Base-by-base conservation (phyloP, 2,888 invertebrate genomes). In the Galerucella nymphaeae region DNA sequence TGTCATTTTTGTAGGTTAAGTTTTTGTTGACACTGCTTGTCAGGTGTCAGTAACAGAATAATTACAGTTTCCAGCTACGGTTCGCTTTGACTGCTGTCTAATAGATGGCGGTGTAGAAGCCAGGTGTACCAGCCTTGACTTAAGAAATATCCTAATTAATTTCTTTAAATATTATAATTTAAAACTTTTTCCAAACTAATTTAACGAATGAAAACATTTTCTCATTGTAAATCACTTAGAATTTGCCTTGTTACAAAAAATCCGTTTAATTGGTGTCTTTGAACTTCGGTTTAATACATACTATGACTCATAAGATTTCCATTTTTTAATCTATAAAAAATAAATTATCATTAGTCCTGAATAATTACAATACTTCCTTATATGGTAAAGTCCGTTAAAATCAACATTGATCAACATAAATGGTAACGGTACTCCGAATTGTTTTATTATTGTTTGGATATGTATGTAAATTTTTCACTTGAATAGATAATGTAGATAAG, bases 331-430 rank as follows among this genome's bases (percentile, higher is more conserved):
- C 58, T 58, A 8, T 58, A n/a, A 23, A 58, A 58, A 58, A 58
- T 58, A 30, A 58, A 58, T 18, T 55, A 11, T 53, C 53, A 9
- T 63, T 62, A 55, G 11, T 55, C 65, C 42, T 62, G 61, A 62
- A 20, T 42, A 58, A 62, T 14, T 38, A 62, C 13, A 69, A 69
- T 69, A 69, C 55, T 69, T 62, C 69, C 61, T 41, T 69, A 62
- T 59, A 69, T 53, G 62, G 62, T 6, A 69, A 62, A 62, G 2
- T 18, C 2, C 2, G 13, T 62, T 41, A 41, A 0, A 42, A 62
- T 62, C 6, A 41, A 41, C n/a, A 38, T 18, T 0, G 20, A 62
- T 62, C 6, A 41, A 41, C n/a, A 38, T 18, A 42, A 62, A n/a
- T 13, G 6, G 61, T 42, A 18, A 30, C 14, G 2, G 13, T 38